Conservation (phyloP, 1,140 invertebrate species). For the Dendrolimus kikuchii region DNA sequence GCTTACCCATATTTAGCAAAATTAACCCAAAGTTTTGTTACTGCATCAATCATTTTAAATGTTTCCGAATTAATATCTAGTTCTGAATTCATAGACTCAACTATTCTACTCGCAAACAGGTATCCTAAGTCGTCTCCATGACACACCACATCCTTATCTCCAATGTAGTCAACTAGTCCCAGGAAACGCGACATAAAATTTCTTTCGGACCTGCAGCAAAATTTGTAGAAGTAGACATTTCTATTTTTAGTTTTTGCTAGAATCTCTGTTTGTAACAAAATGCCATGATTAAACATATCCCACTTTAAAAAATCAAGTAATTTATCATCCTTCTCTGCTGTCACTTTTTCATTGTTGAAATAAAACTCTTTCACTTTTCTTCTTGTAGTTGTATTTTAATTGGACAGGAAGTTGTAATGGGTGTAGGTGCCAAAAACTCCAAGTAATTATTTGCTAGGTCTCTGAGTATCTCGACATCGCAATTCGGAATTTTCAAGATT, state of each 20-base stretch:
- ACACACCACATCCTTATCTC: conserved; percentile 5
- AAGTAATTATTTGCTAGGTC: conserved; percentile 24
- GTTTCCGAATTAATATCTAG: conserved; percentile 11
- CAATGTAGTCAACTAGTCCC: background rate
- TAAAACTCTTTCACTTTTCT: conserved; percentile 10
- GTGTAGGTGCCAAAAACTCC: conserved; percentile 35
- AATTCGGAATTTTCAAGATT: background rate
- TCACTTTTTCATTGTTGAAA: conserved; percentile 3
- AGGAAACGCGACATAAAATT: conserved; percentile 8
- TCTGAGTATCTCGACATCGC: background rate
- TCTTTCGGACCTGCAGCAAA: conserved; percentile 19
- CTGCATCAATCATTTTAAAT: conserved; percentile 9
- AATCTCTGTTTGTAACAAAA: conserved; percentile 15
- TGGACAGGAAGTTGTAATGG: conserved; percentile 16
- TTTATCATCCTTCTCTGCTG: conserved; percentile 4
- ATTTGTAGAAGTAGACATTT: conserved; percentile 22
- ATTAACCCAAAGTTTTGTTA: conserved; percentile 68
- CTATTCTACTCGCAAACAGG: conserved; percentile 8
- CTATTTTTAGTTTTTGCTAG: conserved; percentile 10
- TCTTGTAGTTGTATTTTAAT: conserved; percentile 18
- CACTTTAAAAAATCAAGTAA: conserved; percentile 8
- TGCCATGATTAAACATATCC: conserved; percentile 15
- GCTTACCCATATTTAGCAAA: conserved; percentile 77
- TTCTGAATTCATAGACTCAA: conserved; percentile 7
- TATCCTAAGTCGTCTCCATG: conserved; percentile 23